A percentile compares a stretch with the other conserved stretches of the same genome.
phyloP scores from a whole-genome alignment of 2,888 invertebrate species.

The Drosophila prostipennis region DNA sequence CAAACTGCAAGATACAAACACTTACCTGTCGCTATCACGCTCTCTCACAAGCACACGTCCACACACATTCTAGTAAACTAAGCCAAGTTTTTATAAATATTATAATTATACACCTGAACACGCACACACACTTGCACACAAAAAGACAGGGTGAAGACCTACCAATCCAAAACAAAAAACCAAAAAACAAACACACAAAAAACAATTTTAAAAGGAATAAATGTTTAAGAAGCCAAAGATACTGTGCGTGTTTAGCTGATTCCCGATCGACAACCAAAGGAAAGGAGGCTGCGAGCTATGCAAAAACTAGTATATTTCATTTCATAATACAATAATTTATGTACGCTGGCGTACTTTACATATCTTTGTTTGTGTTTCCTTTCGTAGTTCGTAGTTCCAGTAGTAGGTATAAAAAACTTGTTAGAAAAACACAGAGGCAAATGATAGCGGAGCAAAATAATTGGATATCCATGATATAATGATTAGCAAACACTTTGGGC shows the following conservation, averaged over 20 bases:
- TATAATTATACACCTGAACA: slow-evolving; percentile 67
- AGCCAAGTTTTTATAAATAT: slow-evolving; percentile 72
- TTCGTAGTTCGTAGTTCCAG: slow-evolving; percentile 20
- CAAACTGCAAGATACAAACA: slow-evolving; percentile 8
- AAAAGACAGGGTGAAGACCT: slow-evolving; percentile 75
- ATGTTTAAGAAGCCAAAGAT: slow-evolving; percentile 55
- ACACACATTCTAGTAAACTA: slow-evolving; percentile 77
- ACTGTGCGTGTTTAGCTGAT: slow-evolving; percentile 13
- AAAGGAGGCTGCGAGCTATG: slow-evolving; percentile 44
- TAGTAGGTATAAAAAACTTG: slow-evolving; percentile 15
- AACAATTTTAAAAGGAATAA: slow-evolving; percentile 57
- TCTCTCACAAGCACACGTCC: slow-evolving; percentile 49
- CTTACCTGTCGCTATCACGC: slow-evolving; percentile 36
- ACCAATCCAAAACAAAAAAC: slow-evolving; percentile 39
- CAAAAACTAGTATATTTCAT: slow-evolving; percentile 76
- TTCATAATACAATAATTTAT: slow-evolving; percentile 78
- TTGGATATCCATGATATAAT: slow-evolving; percentile 65
- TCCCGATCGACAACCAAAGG: background rate
- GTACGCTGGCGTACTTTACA: slow-evolving; percentile 73
- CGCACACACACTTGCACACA: slow-evolving; percentile 64
- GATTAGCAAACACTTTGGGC: slow-evolving; percentile 71
- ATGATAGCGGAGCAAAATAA: slow-evolving; percentile 8
- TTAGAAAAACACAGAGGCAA: slow-evolving; percentile 21
- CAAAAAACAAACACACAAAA: slow-evolving; percentile 8
- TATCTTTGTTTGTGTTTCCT: slow-evolving; percentile 33